A percentile compares a stretch with the other conserved stretches of the same genome.
Conservation (phyloP, 1,140 invertebrate genomes). For the Teleogryllus occipitalis region DNA sequence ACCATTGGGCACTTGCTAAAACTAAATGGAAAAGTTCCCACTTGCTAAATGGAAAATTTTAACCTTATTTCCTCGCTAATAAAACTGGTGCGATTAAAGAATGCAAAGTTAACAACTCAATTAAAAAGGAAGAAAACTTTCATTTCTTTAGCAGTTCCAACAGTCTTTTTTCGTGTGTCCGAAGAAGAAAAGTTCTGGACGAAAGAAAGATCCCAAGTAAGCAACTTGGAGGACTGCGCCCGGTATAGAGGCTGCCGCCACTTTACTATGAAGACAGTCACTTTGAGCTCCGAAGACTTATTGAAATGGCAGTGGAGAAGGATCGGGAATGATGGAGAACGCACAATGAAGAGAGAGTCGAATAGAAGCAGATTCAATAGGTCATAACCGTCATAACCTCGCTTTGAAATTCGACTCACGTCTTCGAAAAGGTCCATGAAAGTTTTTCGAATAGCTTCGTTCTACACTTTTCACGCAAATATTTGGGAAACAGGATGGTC, state of each 20-base stretch:
- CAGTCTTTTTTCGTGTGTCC: not conserved
- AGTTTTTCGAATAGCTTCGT: too few species aligned
- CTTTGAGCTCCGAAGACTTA: not conserved
- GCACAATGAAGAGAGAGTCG: too few species aligned
- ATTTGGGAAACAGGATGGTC: too few species aligned
- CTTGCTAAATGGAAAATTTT: not conserved
- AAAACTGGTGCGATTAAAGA: slow-evolving; percentile 1
- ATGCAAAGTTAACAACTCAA: slow-evolving; percentile 1
- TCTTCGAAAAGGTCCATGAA: too few species aligned
- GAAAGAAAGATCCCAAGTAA: not conserved
- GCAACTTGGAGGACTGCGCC: not conserved
- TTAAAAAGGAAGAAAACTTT: not conserved
- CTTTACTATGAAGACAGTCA: not conserved
- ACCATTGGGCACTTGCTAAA: not conserved
- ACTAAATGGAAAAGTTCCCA: not conserved
- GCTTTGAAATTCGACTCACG: too few species aligned
- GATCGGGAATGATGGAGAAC: too few species aligned
- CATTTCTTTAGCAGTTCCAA: not conserved
- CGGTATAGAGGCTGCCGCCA: too few species aligned
- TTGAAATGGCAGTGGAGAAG: not conserved
- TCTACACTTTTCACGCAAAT: too few species aligned
- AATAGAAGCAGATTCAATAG: too few species aligned
- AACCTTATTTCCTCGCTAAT: not conserved
- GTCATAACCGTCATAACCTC: too few species aligned
- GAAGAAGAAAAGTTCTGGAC: not conserved